Base-by-base conservation (phyloP, 2,113 vertebrate species). In the Colossoma macropomum region DNA sequence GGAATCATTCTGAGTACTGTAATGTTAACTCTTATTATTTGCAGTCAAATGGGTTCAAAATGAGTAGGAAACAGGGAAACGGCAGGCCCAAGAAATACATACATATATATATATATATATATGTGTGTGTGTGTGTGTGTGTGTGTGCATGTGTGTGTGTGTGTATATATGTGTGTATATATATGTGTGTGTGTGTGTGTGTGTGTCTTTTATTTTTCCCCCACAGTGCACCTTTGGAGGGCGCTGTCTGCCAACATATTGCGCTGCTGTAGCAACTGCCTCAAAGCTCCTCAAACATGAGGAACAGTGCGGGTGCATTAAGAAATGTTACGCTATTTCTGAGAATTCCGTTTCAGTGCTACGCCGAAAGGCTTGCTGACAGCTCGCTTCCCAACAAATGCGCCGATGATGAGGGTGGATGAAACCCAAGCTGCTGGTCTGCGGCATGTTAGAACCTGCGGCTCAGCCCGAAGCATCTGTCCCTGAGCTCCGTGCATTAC, bases 181-280 rank as follows among this genome's bases (percentile, higher is more conserved):
- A n/a, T n/a, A n/a, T n/a, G n/a, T n/a, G n/a, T n/a, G n/a, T n/a
- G n/a, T n/a, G n/a, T n/a, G n/a, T n/a, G n/a, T n/a, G 9, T 45
- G 10, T 45, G 10, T 9, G 10, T 45, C 4, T 45, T 8, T 45
- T 9, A 1, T 27, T 62, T 62, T 6, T 27, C 27, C 6, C 27
- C n/a, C 19, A 23, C n/a, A 11, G 13, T 52, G 34, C 30, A 52
- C 76, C 79, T 84, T 71, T 69, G 78, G 81, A 82, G 69, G 87
- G 81, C 86, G 77, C 77, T 86, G 83, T 87, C 87, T 79, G 59
- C 83, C 75, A 78, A 52, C 5, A 63, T 52, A 79, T 84, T 21
- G 38, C n/a, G n/a, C 27, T 54, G 41, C 68, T 81, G 48, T 48
- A n/a, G 68, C 9, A 32, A 0, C 21, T 23, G n/a, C 41, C 41